These are phyloP conservation scores for Geophilus truncorum DNA, from an alignment of 2,888 invertebrate genomes.

Conservation along the genomic window DNA sequence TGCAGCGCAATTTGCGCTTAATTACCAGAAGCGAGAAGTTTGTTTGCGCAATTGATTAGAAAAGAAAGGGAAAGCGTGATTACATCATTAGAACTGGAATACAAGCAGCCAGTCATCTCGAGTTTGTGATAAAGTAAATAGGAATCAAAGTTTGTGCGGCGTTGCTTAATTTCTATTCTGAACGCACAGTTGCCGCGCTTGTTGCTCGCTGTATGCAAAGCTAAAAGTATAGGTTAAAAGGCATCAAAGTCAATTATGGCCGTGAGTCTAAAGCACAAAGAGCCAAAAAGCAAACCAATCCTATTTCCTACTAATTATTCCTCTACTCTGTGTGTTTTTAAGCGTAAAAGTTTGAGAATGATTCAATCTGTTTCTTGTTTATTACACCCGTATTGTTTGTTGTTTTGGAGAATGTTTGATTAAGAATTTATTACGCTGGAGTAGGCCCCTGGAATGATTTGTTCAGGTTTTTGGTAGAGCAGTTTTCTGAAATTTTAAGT, in stretches of 20 bases:
- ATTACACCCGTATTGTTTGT: not conserved
- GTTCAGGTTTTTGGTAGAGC: not conserved
- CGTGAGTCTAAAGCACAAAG: not conserved
- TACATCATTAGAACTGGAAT: not conserved
- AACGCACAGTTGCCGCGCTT: not conserved
- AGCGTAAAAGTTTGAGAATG: not conserved
- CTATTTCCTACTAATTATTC: no score
- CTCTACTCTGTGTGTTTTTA: not conserved
- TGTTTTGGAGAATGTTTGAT: not conserved
- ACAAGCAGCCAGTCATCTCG: not conserved
- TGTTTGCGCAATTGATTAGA: constrained; percentile 15
- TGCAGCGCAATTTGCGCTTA: constrained; percentile 7
- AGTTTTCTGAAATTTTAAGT: not conserved
- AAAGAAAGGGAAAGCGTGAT: not conserved
- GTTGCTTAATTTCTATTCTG: not conserved
- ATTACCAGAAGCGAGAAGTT: constrained; percentile 1
- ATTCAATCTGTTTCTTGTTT: not conserved
- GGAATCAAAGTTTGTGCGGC: no score
- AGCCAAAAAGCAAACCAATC: not conserved
- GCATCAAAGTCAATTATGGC: not conserved
- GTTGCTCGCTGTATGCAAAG: no score
- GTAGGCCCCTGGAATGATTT: not conserved
- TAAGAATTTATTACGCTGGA: not conserved
- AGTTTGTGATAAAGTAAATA: not conserved
- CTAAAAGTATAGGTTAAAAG: no score